These are phyloP conservation scores for Clarias macrocephalus DNA, from an alignment of 2,113 vertebrate genomes.

Conservation along the genomic window DNA sequence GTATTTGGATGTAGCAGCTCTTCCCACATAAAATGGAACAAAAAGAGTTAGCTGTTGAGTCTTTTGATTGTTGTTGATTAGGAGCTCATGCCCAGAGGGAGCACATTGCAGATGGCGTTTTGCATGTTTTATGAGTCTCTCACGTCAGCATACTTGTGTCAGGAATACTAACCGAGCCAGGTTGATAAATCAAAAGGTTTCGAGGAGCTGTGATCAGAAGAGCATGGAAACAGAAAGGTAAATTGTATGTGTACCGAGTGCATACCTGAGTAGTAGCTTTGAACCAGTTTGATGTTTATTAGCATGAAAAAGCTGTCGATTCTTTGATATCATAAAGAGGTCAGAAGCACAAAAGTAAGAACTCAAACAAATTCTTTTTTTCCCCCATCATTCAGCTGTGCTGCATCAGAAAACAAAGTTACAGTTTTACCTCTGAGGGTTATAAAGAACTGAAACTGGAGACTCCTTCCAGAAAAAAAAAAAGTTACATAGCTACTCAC, in stretches of 20 bases:
- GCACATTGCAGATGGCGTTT: slow-evolving; percentile 40
- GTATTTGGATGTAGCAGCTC: slow-evolving; percentile 37
- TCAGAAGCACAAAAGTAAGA: background rate
- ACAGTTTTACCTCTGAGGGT: background rate
- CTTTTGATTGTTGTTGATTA: slow-evolving; percentile 46
- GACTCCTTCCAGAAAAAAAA: background rate
- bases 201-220: slow-evolving; percentile 18
- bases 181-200: slow-evolving; percentile 22
- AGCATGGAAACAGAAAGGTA: background rate
- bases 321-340: background rate
- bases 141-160: background rate
- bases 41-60: slow-evolving; percentile 40
- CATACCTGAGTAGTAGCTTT: background rate
- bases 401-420: background rate
- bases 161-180: slow-evolving; percentile 37
- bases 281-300: background rate
- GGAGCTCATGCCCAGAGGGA: slow-evolving; percentile 43
- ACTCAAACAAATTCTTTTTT: background rate
- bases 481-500: background rate
- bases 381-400: background rate
- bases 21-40: slow-evolving; percentile 41
- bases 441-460: background rate
- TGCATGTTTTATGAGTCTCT: slow-evolving; percentile 47
- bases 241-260: background rate
- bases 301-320: background rate